phyloP scores from a whole-genome alignment of 2,888 invertebrate genomes.

The Eilema sororculum region DNA sequence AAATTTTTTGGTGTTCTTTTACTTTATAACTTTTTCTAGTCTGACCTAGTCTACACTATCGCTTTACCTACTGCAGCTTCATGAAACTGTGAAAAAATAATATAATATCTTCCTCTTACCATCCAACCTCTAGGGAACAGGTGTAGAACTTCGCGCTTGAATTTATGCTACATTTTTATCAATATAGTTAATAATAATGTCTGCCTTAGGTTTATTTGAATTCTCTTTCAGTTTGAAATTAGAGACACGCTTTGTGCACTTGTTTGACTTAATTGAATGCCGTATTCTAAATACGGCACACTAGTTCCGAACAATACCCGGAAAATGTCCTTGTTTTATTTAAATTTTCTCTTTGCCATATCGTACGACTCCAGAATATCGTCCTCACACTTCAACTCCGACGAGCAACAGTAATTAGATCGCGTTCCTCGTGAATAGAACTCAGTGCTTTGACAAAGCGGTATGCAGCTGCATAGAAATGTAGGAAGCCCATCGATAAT shows the following conservation, averaged over 20 bases:
- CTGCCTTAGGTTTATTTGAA: no score
- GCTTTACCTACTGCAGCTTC: no score
- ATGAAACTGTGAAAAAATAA: no score
- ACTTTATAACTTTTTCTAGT: no score
- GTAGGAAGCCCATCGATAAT: constrained; percentile 29
- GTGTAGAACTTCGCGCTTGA: not conserved
- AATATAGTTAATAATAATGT: not conserved
- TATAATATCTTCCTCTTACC: no score
- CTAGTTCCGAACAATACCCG: not conserved
- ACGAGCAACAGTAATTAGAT: constrained; percentile 62
- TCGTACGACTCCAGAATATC: constrained; percentile 28
- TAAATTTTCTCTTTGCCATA: constrained; percentile 11
- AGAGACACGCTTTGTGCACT: no score
- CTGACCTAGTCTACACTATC: no score
- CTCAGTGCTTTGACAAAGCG: constrained; percentile 50
- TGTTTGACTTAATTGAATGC: not conserved
- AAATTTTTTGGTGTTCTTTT: constrained; percentile 39
- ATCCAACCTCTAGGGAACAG: no score
- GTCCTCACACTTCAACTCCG: constrained; percentile 44
- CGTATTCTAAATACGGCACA: not conserved
- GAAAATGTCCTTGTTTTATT: not conserved
- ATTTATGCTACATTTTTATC: not conserved
- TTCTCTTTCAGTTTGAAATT: no score
- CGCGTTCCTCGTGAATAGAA: constrained; percentile 57
- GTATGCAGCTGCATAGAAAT: constrained; percentile 42